Evolutionary conservation across 2,113 vertebrate species (phyloP).

Genomic region (Scomber japonicus): DNA sequence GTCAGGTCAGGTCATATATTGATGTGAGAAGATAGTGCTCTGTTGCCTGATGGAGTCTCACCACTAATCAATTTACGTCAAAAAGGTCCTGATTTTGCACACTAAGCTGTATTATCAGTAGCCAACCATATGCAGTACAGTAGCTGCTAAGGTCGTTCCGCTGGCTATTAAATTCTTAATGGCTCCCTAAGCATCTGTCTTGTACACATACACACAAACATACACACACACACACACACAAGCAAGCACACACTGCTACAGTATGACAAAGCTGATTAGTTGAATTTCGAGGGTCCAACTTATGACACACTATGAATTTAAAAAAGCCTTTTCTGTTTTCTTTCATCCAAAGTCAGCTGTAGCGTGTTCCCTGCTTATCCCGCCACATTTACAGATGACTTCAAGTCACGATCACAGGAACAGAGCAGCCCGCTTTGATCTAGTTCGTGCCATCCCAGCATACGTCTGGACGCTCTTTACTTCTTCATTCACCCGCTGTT

Average conservation of each 20-base stretch:
- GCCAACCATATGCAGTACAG: conserved; percentile 11
- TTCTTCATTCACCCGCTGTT: conserved; percentile 16
- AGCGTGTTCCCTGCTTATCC: conserved; percentile 2
- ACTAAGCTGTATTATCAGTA: conserved; percentile 39
- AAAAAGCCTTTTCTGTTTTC: conserved; percentile 2
- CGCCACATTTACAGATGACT: conserved; percentile 8
- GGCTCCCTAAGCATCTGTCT: conserved; percentile 54
- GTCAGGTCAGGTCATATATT: conserved; percentile 30
- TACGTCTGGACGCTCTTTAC: conserved; percentile 2
- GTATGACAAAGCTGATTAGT: conserved; percentile 46
- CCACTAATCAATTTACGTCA: conserved; percentile 52
- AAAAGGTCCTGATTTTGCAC: conserved; percentile 57
- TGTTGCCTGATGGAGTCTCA: conserved; percentile 21
- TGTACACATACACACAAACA: conserved; percentile 12
- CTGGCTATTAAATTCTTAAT: conserved; percentile 66
- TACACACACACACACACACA: not conserved
- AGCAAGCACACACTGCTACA: conserved; percentile 2
- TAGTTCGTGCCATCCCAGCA: not conserved
- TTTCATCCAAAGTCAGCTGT: not conserved
- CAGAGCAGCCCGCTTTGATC: conserved; percentile 1
- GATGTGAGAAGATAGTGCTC: conserved; percentile 26
- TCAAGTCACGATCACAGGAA: conserved; percentile 25
- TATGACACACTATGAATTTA: not conserved
- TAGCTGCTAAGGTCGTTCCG: conserved; percentile 26
- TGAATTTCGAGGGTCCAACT: conserved; percentile 21